These are phyloP conservation scores for Drosophila setifemur DNA, from an alignment of 1,140 invertebrate genomes.

Conservation along the genomic window DNA sequence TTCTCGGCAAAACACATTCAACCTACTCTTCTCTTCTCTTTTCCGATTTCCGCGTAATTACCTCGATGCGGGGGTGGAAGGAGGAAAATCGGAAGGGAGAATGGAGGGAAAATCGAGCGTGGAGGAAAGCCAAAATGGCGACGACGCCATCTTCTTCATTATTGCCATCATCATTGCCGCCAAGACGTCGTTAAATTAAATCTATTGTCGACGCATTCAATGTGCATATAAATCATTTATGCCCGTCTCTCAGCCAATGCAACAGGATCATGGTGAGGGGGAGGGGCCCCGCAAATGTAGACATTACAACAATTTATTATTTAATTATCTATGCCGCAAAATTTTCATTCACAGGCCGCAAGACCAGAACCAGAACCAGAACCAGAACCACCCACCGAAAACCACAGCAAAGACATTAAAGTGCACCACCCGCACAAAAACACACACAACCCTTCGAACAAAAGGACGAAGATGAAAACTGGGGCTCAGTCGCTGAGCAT, in stretches of 20 bases:
- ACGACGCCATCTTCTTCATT: constrained; percentile 10
- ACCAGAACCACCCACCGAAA: constrained; percentile 16
- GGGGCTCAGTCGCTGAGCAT: constrained; percentile 36
- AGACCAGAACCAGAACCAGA: no score
- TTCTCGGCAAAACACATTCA: no score
- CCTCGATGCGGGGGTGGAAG: constrained; percentile 30
- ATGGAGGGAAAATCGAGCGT: constrained; percentile 14
- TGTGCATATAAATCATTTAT: constrained; percentile 75
- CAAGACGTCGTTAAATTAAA: constrained; percentile 74
- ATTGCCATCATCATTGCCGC: constrained; percentile 44
- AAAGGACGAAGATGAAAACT: constrained; percentile 8
- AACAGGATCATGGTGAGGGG: not conserved
- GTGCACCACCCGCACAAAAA: constrained; percentile 15
- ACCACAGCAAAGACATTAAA: constrained; percentile 52
- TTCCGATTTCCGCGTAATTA: constrained; percentile 63
- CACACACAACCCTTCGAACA: constrained; percentile 9
- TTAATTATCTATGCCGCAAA: constrained; percentile 74
- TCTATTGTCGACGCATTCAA: constrained; percentile 73
- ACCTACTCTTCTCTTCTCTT: not conserved
- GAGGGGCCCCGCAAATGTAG: constrained; percentile 47
- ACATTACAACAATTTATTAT: constrained; percentile 75
- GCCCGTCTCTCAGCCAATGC: constrained; percentile 46
- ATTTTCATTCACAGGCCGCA: constrained; percentile 63
- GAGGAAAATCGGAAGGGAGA: not conserved
- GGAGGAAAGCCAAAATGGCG: constrained; percentile 60